Conservation (phyloP, 2,113 vertebrate genomes). For the Brachionichthys hirsutus region DNA sequence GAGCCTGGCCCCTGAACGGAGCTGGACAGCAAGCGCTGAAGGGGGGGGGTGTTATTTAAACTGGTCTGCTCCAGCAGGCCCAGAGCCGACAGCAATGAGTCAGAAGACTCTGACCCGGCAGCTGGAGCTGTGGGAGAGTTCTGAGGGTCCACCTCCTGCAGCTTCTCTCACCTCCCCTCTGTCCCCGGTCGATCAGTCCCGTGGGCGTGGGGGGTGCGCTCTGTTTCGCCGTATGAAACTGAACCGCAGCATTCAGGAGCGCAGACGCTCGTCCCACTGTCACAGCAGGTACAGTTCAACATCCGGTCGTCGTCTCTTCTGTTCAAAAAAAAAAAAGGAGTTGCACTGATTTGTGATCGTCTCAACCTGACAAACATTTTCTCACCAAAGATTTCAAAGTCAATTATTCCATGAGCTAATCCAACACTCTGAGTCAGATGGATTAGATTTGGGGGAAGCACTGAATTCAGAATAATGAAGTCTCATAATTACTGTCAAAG, state of each 20-base stretch:
- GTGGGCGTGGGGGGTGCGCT: slow-evolving; percentile 47
- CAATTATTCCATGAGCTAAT: slow-evolving; percentile 34
- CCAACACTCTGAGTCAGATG: slow-evolving; percentile 26
- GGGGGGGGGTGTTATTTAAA: slow-evolving; percentile 49
- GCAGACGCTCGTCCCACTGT: slow-evolving; percentile 50
- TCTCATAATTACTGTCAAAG: slow-evolving; percentile 47
- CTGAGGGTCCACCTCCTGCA: slow-evolving; percentile 49
- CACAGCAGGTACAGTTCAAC: slow-evolving; percentile 53
- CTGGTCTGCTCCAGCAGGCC: slow-evolving; percentile 38
- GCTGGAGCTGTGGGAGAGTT: slow-evolving; percentile 63
- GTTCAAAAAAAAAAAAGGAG: neutral
- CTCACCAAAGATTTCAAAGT: slow-evolving; percentile 11
- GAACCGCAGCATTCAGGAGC: slow-evolving; percentile 70
- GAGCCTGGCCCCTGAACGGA: slow-evolving; percentile 35
- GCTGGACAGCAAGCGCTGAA: slow-evolving; percentile 54
- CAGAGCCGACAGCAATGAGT: slow-evolving; percentile 66
- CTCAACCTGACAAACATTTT: slow-evolving; percentile 3
- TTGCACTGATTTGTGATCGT: neutral
- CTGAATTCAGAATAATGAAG: slow-evolving; percentile 28
- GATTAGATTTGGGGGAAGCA: slow-evolving; percentile 39
- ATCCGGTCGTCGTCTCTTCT: neutral
- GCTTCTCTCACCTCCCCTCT: slow-evolving; percentile 53
- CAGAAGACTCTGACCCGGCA: slow-evolving; percentile 70
- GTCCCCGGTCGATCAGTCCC: slow-evolving; percentile 52
- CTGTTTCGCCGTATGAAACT: slow-evolving; percentile 69